A percentile compares a stretch with the other conserved stretches of the same genome.
These are phyloP conservation scores for Hypomecis punctinalis DNA, from an alignment of 2,888 invertebrate species.

Conservation along the genomic window DNA sequence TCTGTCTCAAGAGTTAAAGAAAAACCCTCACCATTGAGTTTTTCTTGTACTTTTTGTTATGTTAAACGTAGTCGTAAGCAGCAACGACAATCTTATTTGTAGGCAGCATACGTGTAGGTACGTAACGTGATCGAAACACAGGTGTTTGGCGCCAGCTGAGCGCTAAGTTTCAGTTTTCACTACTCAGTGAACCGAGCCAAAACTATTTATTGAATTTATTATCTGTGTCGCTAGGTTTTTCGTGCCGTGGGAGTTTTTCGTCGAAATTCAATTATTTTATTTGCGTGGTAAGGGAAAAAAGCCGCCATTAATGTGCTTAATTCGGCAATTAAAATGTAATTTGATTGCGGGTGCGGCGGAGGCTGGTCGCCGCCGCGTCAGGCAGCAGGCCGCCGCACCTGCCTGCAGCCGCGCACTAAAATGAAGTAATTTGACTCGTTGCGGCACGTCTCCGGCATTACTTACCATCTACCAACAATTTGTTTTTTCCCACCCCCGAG, in stretches of 20 bases:
- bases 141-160: conserved; percentile 67
- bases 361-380: conserved; percentile 34
- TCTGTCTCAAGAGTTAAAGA: not conserved
- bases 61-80: conserved; percentile 6
- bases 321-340: conserved; percentile 67
- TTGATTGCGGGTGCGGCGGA: conserved; percentile 53
- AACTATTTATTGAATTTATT: conserved; percentile 52
- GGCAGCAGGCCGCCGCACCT: conserved; percentile 54
- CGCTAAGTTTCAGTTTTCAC: conserved; percentile 56
- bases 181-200: conserved; percentile 65
- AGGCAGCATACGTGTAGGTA: conserved; percentile 42
- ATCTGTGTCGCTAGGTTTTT: conserved; percentile 33
- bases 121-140: conserved; percentile 58
- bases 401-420: conserved; percentile 65
- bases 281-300: conserved; percentile 49
- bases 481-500: conserved; percentile 74
- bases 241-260: conserved; percentile 32
- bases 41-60: conserved; percentile 7
- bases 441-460: conserved; percentile 75
- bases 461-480: conserved; percentile 80
- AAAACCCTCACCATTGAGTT: not conserved
- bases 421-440: conserved; percentile 75
- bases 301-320: conserved; percentile 56
- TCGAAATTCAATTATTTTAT: conserved; percentile 50
- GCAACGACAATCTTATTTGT: conserved; percentile 28